A percentile compares a stretch with the other conserved stretches of the same genome.
phyloP scores from a whole-genome alignment of 2,797 vertebrate genomes.

The Rhincodon typus region DNA sequence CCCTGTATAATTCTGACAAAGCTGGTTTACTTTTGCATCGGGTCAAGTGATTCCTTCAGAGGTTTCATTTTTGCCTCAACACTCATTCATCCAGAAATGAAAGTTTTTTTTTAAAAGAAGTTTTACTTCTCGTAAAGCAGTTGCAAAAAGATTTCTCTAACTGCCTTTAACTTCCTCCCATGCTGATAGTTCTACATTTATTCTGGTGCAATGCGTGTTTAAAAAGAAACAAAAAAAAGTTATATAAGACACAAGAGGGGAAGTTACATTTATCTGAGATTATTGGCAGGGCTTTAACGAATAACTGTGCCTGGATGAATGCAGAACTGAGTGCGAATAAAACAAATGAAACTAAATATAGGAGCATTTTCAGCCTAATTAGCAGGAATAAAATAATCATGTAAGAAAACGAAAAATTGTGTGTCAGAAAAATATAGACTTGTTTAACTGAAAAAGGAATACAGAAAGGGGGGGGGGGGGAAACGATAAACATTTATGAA shows the following conservation, averaged over 20 bases:
- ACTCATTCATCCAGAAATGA: background rate
- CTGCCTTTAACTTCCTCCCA: background rate
- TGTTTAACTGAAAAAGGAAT: background rate
- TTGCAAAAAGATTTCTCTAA: background rate
- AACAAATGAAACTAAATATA: background rate
- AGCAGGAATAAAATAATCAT: background rate
- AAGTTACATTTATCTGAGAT: background rate
- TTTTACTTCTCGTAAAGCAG: background rate
- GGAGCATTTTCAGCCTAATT: background rate
- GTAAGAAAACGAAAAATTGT: background rate
- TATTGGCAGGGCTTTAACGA: background rate
- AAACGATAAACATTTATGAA: background rate
- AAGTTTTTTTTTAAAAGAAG: too few relatives aligned
- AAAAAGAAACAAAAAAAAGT: background rate
- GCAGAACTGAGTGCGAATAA: background rate
- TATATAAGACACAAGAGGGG: background rate
- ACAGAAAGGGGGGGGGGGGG: too few relatives aligned
- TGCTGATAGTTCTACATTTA: background rate
- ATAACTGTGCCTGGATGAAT: background rate
- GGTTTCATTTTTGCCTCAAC: background rate
- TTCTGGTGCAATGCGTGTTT: too few relatives aligned
- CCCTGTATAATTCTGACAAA: too few relatives aligned
- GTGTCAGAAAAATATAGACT: background rate
- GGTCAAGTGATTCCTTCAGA: background rate
- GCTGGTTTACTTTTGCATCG: background rate